Evolutionary conservation across 2,888 invertebrate species (phyloP), one percentile per base, ranked within the genome.

Genomic region (Drosophila paramelanica): DNA sequence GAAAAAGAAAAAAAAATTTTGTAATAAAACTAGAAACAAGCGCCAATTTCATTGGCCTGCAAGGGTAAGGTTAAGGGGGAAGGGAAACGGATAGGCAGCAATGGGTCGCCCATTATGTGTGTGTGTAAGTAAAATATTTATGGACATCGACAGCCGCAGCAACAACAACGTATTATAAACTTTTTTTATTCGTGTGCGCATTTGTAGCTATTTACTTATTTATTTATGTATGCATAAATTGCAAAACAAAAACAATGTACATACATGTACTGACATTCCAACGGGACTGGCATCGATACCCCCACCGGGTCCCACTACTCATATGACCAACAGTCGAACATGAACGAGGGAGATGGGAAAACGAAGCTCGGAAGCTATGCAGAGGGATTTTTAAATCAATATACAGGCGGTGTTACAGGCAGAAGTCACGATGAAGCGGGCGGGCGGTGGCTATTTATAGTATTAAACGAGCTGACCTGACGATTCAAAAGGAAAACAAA

Each of bases 1-100:
- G 73, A 50, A 51, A 23, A 43, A 60, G 20, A 14, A 66, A 49
- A 38, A 17, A 67, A 70, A 65, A 68, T 69, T 58, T 71, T 83
- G 83, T 88, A 85, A 81, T 85, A 83, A 84, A 79, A 87, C 77
- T 76, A 88, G 80, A 77, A 85, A 82, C 88, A 88, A 88, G 82
- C 79, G 64, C 75, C 85, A 88, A 82, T 88, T 88, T 79, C 74
- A 79, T 83, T 77, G 71, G 57, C 42, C 50, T 67, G 65, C 33
- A 61, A 59, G 64, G 53, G 57, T 53, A 56, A 61, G 58, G 65
- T 42, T 42, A 51, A 20, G 49, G 45, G 17, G 41, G 45, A 36
- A 49, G 42, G 23, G 23, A 6, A 20, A 57, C 25, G 43, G 33
- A 38, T 38, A 25, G 8, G 49, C 17, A 49, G 38, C 56, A 47